A percentile compares a stretch with the other conserved stretches of the same genome.
Conservation (phyloP, 1,140 invertebrate genomes). For the Nasonia giraulti region DNA sequence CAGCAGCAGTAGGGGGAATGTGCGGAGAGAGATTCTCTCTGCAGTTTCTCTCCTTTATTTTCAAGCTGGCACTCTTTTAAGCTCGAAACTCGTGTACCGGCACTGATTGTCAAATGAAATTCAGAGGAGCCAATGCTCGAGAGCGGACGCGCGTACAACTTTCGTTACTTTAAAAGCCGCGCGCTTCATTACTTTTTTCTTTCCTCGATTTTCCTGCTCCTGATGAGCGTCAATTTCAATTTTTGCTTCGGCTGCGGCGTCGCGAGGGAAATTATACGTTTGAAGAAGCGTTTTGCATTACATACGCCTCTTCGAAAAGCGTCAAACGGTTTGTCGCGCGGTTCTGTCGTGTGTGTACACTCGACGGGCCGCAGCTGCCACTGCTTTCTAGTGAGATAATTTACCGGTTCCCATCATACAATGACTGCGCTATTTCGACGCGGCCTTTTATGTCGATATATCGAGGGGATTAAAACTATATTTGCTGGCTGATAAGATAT, state of each 20-base stretch:
- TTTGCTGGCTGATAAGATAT: slow-evolving; percentile 35
- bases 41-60: slow-evolving; percentile 6
- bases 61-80: slow-evolving; percentile 32
- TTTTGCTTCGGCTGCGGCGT: background rate
- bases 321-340: too few species aligned
- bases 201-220: background rate
- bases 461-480: background rate
- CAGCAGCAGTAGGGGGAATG: slow-evolving; percentile 16
- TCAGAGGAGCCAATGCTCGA: slow-evolving; percentile 32
- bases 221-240: background rate
- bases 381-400: slow-evolving; percentile 21
- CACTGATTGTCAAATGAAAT: slow-evolving; percentile 52
- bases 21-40: background rate
- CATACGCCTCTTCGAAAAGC: background rate
- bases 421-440: slow-evolving; percentile 4
- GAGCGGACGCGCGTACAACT: slow-evolving; percentile 2
- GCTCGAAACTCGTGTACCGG: slow-evolving; percentile 28
- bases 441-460: background rate
- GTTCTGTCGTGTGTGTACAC: background rate
- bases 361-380: background rate
- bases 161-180: slow-evolving; percentile 39
- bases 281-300: background rate
- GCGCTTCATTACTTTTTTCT: background rate
- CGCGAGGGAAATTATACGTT: background rate
- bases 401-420: slow-evolving; percentile 17